These are phyloP conservation scores for Chymomyza caudatula DNA, from an alignment of 2,888 invertebrate genomes.

Conservation along the genomic window DNA sequence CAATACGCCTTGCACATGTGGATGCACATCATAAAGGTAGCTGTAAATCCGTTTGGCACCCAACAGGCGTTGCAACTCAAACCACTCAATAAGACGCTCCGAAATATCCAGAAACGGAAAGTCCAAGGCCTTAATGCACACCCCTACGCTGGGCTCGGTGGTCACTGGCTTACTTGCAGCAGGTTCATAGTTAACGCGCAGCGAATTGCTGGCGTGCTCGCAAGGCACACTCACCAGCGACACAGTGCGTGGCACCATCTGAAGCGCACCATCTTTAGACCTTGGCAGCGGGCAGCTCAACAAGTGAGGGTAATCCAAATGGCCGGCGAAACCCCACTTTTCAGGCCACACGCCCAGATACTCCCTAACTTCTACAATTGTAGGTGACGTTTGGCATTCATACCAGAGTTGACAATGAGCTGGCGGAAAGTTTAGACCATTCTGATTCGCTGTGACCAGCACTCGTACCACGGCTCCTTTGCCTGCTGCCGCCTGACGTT, in stretches of 20 bases:
- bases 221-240: constrained; percentile 45
- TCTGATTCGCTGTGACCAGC: constrained; percentile 91
- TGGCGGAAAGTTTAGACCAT: constrained; percentile 80
- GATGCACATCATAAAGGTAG: constrained; percentile 91
- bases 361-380: constrained; percentile 86
- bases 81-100: constrained; percentile 92
- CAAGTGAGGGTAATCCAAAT: constrained; percentile 91
- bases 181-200: constrained; percentile 38
- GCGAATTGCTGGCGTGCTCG: constrained; percentile 71
- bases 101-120: constrained; percentile 92
- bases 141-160: constrained; percentile 81
- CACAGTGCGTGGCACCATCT: constrained; percentile 36
- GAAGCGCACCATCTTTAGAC: constrained; percentile 50
- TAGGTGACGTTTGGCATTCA: constrained; percentile 86
- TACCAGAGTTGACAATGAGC: constrained; percentile 94
- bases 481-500: constrained; percentile 84
- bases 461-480: constrained; percentile 88
- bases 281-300: constrained; percentile 89
- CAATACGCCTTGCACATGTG: constrained; percentile 88
- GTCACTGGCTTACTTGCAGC: no score
- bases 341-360: constrained; percentile 84
- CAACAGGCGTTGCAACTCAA: constrained; percentile 88
- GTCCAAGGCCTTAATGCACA: constrained; percentile 94
- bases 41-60: constrained; percentile 93
- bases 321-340: constrained; percentile 92